Evolutionary conservation across 2,113 vertebrate species (phyloP).

Genomic region (Microcebus ravelobensis): DNA sequence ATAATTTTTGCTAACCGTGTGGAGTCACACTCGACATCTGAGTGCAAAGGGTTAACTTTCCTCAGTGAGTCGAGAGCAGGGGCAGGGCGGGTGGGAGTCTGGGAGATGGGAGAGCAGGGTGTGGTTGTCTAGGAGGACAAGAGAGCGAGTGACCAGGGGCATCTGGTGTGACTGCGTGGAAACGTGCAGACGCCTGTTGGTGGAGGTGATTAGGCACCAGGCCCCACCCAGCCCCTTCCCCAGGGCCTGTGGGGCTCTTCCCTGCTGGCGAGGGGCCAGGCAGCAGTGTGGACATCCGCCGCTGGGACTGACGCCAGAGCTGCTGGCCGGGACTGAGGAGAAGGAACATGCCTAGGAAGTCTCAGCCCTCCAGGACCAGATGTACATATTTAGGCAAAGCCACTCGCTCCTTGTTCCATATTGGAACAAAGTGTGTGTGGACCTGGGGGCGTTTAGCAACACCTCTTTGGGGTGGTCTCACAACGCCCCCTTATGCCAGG

Average conservation of each 20-base stretch:
- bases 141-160: too few relatives aligned
- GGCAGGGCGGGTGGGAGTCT: accelerated
- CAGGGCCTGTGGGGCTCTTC: neutral
- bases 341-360: neutral
- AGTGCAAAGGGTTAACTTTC: neutral
- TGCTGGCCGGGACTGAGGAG: neutral
- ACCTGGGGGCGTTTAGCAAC: neutral
- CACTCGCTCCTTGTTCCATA: neutral
- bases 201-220: neutral
- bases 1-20: too few relatives aligned
- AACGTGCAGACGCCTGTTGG: accelerated
- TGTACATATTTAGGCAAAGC: neutral
- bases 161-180: neutral
- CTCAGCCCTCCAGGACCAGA: neutral
- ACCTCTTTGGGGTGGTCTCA: neutral
- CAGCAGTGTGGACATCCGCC: neutral
- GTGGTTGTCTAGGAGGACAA: neutral
- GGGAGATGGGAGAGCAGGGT: neutral
- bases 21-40: too few relatives aligned
- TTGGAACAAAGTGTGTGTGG: too few relatives aligned
- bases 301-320: accelerated
- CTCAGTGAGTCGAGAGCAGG: neutral
- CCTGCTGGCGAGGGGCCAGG: neutral
- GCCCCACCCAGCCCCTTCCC: neutral
- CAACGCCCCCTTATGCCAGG: too few relatives aligned